Evolutionary conservation across 1,140 invertebrate species (phyloP), one percentile per base, ranked within the genome.

Genomic region (Bicyclus anynana): DNA sequence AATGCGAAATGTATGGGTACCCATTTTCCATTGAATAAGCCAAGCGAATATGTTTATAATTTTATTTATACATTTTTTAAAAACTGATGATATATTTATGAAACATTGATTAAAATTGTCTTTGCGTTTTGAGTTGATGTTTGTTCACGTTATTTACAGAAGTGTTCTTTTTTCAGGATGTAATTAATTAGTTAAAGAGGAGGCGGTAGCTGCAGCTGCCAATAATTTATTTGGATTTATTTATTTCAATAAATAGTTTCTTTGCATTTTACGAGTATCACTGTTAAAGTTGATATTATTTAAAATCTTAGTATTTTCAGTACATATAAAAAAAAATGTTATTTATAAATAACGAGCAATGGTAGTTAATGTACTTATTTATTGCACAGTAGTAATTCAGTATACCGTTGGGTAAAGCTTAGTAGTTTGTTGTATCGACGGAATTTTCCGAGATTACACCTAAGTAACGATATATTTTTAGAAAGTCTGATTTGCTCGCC

Each of bases 1-100:
- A 16, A 50, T 55, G 77, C 77, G 77, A 79, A 52, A 10, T 51
- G 47, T 46, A 46, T 58, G 72, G 75, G 77, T 80, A 80, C 77
- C 78, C 74, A 59, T 61, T 68, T 70, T 56, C 3, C 42, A 58
- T n/a, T 27, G 1, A 33, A 20, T 14, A 26, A 37, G 53, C 59
- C 23, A 44, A 57, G 67, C 67, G 54, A 67, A 55, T 33, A 33
- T 7, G 3, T 2, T 27, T 27, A 7, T 27, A 9, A 0, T n/a
- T n/a, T n/a, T n/a, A n/a, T n/a, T n/a, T n/a, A n/a, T n/a, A n/a
- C n/a, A n/a, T n/a, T n/a, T n/a, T n/a, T n/a, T n/a, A n/a, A n/a
- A n/a, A n/a, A n/a, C n/a, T n/a, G n/a, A n/a, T n/a, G n/a, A n/a
- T n/a, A n/a, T n/a, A n/a, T n/a, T n/a, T n/a, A n/a, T n/a, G n/a